Evolutionary conservation across 1,140 invertebrate genomes (phyloP).

Genomic region (Aleiodes sp.): DNA sequence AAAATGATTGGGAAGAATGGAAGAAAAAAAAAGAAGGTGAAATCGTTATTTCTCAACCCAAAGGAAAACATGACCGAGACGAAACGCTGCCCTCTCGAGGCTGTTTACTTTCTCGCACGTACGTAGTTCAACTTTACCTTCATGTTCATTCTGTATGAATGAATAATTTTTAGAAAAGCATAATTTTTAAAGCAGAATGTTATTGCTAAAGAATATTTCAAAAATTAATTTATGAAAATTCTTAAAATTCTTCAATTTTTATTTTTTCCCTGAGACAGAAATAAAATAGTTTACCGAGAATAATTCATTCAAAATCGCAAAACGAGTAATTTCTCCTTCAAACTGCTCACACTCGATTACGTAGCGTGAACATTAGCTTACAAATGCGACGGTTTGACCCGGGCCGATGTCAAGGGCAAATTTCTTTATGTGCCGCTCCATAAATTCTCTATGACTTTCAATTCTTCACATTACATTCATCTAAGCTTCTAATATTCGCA

Average conservation of each 20-base stretch:
- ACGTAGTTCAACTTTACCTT: not conserved
- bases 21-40: constrained; percentile 27
- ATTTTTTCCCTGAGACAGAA: not conserved
- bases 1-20: not conserved
- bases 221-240: not conserved
- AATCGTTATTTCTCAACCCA: constrained; percentile 33
- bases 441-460: no score
- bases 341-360: not conserved
- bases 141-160: not conserved
- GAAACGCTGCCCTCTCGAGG: not conserved
- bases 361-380: not conserved
- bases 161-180: not conserved
- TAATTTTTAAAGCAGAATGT: not conserved
- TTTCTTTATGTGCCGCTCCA: not conserved
- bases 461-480: no score
- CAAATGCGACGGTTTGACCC: not conserved
- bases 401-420: not conserved
- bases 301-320: not conserved
- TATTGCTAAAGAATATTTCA: not conserved
- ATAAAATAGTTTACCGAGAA: not conserved
- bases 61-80: not conserved
- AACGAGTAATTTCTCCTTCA: not conserved
- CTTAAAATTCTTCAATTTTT: not conserved
- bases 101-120: not conserved
- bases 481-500: no score